Conservation (phyloP, 2,888 invertebrate species). For the Eupithecia pulchellata region DNA sequence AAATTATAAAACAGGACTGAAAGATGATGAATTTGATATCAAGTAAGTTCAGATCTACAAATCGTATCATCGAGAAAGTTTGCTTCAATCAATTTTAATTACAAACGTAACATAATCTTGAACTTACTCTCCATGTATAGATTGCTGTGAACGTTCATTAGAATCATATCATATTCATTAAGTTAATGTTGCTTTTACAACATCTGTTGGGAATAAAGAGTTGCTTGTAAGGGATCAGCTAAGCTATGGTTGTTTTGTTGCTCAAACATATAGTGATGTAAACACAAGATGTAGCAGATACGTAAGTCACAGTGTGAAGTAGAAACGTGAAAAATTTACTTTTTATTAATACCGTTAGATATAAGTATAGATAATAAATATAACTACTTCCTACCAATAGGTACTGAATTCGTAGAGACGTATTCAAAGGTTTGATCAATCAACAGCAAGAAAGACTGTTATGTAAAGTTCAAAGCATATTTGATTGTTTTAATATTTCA, state of each 20-base stretch:
- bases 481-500: constrained; percentile 7
- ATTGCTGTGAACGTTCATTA: constrained; percentile 34
- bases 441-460: neutral
- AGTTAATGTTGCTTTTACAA: constrained; percentile 21
- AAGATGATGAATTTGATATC: neutral
- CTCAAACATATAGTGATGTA: too few relatives aligned
- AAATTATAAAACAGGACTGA: neutral
- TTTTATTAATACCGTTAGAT: too few relatives aligned
- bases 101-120: constrained; percentile 18
- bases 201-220: constrained; percentile 20
- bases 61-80: neutral
- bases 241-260: too few relatives aligned
- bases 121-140: constrained; percentile 26
- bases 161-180: constrained; percentile 30
- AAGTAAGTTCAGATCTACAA: neutral
- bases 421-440: constrained; percentile 6
- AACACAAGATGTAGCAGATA: too few relatives aligned
- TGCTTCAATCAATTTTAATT: constrained; percentile 2
- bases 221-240: neutral
- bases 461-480: neutral
- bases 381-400: neutral
- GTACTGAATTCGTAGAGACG: neutral
- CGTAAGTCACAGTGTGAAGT: too few relatives aligned
- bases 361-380: too few relatives aligned
- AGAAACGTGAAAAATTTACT: too few relatives aligned